Conservation (phyloP, 2,113 vertebrate species). For the Arizona elegans region DNA sequence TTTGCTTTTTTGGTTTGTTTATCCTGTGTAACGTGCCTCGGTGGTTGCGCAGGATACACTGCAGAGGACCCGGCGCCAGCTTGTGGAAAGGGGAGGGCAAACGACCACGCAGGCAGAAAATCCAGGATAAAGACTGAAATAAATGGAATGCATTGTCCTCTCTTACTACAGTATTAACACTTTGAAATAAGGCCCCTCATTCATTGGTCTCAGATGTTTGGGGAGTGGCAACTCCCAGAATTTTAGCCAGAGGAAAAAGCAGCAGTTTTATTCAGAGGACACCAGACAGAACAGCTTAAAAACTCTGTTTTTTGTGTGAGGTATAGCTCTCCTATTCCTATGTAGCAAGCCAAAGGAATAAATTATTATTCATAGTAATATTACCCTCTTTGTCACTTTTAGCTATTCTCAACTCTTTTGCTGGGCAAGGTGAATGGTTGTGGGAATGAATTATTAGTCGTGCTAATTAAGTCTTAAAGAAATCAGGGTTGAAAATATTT, state of each 20-base stretch:
- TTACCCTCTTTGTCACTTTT: background rate
- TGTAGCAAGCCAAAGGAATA: background rate
- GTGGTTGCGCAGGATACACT: background rate
- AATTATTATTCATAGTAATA: background rate
- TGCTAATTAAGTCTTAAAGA: background rate
- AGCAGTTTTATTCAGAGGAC: background rate
- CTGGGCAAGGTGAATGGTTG: background rate
- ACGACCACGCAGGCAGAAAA: background rate
- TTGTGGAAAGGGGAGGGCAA: background rate
- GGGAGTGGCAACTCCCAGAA: background rate
- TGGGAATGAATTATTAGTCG: background rate
- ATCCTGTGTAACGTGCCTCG: background rate
- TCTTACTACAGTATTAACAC: background rate
- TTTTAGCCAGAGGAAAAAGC: background rate
- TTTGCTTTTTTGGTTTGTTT: background rate
- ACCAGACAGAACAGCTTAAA: background rate
- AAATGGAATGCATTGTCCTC: background rate
- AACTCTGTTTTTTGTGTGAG: background rate
- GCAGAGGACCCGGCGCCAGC: background rate
- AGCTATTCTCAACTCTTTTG: background rate
- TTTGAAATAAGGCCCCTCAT: background rate
- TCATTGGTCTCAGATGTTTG: background rate
- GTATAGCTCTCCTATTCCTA: background rate
- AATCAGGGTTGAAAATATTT: background rate
- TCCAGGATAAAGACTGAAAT: background rate